These are phyloP conservation scores for Rhamphomyia laevipes DNA, from an alignment of 2,888 invertebrate genomes.

Conservation along the genomic window DNA sequence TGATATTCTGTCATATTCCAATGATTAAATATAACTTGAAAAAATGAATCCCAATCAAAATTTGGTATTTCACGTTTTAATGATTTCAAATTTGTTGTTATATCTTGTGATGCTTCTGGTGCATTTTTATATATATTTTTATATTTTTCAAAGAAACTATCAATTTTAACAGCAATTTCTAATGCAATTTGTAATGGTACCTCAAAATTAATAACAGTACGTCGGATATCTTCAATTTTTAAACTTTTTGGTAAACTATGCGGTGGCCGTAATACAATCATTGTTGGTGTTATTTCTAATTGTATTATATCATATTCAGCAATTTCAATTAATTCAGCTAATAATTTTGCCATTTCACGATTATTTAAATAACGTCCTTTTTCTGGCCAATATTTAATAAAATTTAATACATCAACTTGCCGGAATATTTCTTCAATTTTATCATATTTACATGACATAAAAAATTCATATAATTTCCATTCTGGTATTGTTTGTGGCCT, in stretches of 20 bases:
- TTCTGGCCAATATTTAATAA: constrained; percentile 3
- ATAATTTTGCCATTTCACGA: not conserved
- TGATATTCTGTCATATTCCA: not conserved
- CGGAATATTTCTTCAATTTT: not conserved
- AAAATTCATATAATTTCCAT: constrained; percentile 1
- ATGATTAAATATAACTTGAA: not conserved
- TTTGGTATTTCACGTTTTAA: constrained; percentile 1
- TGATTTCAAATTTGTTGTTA: not conserved
- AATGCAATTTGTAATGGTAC: constrained; percentile 1
- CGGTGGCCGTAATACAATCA: not conserved
- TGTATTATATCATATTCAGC: constrained; percentile 1
- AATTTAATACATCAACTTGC: constrained; percentile 1
- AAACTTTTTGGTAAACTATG: constrained; percentile 1
- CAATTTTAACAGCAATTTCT: not conserved
- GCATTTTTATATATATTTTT: not conserved
- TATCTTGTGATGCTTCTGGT: not conserved
- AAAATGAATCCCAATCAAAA: constrained; percentile 1
- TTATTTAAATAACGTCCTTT: not conserved
- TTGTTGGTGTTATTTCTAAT: not conserved
- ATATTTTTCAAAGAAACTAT: constrained; percentile 1
- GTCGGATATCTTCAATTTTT: not conserved
- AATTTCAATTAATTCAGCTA: constrained; percentile 1
- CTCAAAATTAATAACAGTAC: not conserved
- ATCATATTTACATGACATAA: not conserved
- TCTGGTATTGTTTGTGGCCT: not conserved